Base-by-base conservation (phyloP, 2,888 invertebrate species). In the Ormyrus pomaceus region DNA sequence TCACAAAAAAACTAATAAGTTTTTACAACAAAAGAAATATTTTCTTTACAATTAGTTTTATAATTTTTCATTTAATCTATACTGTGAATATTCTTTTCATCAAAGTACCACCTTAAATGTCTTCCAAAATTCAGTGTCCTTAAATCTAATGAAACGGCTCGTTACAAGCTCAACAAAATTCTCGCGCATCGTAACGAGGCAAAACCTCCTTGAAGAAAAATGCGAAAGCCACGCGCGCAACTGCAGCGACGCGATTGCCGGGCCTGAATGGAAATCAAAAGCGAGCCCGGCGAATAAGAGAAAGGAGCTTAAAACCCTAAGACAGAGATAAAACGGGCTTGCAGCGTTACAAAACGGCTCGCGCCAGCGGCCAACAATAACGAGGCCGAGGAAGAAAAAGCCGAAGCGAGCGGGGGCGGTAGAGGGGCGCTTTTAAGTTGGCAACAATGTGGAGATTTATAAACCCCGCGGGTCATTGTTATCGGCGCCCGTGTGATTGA, bases 381-480 rank as follows among this genome's bases (percentile, higher is more conserved):
- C 19, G 6, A 10, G 34, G 34, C 59, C 62, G 53, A 59, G 48
- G 9, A 13, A 51, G 19, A 66, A 51, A 51, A 9, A 19, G 13
- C 51, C 50, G n/a, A 65, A 61, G n/a, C 19, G 45, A 59, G 13
- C n/a, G n/a, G 10, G n/a, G 5, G 46, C 8, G 48, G 48, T 4
- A 45, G 46, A 62, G 10, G 8, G 13, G 19, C 19, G 88, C 89
- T 89, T 89, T 90, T 89, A 90, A 89, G 89, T 89, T 89, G 87
- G 89, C 89, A 89, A 90, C 90, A 90, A 90, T 89, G 89, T 89
- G 82, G 87, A 89, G 90, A 90, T 90, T 90, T 90, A 90, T 90
- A 89, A 90, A 88, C 87, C 89, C 86, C 86, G 83, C 83, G 86
- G 88, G 62, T 61, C 86, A 90, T 90, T 90, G 90, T 90, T 90